Percentiles rank a stretch among this genome's conserved stretches.
These are phyloP conservation scores for Tenthredo mesomela DNA, from an alignment of 2,888 invertebrate species.

Conservation along the genomic window DNA sequence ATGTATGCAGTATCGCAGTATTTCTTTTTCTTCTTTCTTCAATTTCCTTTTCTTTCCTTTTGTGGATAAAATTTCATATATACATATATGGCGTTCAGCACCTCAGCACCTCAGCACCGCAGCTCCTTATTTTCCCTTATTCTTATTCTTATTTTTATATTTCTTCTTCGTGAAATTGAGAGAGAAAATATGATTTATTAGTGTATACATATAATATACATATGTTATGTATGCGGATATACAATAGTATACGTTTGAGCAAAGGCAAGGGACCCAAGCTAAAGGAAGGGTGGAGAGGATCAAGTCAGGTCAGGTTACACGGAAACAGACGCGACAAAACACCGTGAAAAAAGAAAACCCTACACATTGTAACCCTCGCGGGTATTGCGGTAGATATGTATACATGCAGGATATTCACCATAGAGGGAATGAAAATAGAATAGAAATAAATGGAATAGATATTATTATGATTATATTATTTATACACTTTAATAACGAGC, in stretches of 20 bases:
- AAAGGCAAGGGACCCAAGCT: neutral
- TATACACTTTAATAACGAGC: neutral
- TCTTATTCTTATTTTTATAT: neutral
- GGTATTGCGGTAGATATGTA: neutral
- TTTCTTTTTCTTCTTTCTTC: neutral
- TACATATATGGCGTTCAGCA: neutral
- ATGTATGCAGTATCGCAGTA: no score
- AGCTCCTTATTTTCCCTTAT: neutral
- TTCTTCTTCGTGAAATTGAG: slow-evolving; percentile 8
- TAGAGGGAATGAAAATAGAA: neutral
- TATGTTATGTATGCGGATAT: neutral
- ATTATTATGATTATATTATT: no score
- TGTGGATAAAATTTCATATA: neutral
- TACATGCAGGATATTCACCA: neutral
- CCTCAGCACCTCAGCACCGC: neutral
- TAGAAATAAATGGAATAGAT: neutral
- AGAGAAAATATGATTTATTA: slow-evolving; percentile 8
- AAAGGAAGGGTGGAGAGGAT: neutral
- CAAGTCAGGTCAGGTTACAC: slow-evolving; percentile 3
- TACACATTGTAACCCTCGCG: neutral
- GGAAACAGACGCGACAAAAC: slow-evolving; percentile 3
- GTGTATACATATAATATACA: neutral
- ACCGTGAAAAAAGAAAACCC: neutral
- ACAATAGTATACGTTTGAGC: neutral
- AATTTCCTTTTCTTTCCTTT: neutral